Evolutionary conservation across 2,113 vertebrate genomes (phyloP).

Genomic region (Anoura caudifer): DNA sequence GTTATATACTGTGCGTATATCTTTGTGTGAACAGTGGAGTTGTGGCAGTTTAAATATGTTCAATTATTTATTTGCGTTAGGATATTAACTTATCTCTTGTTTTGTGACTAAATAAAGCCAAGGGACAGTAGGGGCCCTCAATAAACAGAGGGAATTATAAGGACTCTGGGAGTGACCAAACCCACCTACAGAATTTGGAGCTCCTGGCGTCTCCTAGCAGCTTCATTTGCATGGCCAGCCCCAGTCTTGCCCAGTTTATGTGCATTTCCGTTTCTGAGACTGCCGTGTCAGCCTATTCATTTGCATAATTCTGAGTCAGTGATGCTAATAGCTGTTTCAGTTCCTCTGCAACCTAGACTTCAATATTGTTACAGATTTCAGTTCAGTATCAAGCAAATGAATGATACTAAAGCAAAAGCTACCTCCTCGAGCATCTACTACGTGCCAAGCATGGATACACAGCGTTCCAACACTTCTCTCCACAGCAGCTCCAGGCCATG

Average conservation of each 20-base stretch:
- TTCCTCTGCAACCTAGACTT: not conserved
- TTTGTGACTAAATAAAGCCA: not conserved
- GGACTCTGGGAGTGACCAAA: too few relatives aligned
- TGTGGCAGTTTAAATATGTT: not conserved
- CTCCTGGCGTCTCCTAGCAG: not conserved
- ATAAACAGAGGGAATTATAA: not conserved
- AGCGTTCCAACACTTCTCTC: not conserved
- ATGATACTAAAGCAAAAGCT: not conserved
- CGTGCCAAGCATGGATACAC: not conserved
- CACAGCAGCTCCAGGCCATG: not conserved
- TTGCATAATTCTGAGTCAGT: not conserved
- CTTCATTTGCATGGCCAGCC: not conserved
- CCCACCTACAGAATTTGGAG: not conserved
- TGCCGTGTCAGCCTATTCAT: not conserved
- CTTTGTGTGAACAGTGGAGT: not conserved
- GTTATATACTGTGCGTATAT: not conserved
- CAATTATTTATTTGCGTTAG: not conserved
- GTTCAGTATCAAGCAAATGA: not conserved
- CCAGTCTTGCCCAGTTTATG: not conserved
- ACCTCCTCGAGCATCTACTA: not conserved
- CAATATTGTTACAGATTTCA: not conserved
- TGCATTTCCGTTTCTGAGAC: not conserved
- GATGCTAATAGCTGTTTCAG: not conserved
- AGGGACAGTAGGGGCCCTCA: not conserved
- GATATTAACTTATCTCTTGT: not conserved